Evolutionary conservation across 2,113 vertebrate genomes (phyloP).

Genomic region (Poecile atricapillus): DNA sequence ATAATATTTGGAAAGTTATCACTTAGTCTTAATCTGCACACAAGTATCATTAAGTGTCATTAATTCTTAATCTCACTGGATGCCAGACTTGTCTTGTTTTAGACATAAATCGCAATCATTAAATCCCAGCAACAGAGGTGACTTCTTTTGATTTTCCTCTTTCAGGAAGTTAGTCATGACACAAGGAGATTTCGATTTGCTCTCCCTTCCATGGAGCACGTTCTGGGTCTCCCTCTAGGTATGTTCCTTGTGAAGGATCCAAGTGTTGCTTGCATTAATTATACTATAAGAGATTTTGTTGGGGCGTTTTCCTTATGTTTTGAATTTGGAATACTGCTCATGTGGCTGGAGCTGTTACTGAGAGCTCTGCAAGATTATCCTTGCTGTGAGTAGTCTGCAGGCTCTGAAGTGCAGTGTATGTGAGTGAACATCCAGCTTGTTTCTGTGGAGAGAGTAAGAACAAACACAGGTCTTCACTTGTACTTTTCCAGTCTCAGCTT

Average conservation of each 20-base stretch:
- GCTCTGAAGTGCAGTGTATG: neutral
- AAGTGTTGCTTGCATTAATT: neutral
- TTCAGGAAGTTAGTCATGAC: constrained; percentile 89
- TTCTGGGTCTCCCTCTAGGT: constrained; percentile 93
- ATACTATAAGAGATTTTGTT: accelerated
- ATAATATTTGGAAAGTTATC: neutral
- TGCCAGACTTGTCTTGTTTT: neutral
- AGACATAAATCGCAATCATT: neutral
- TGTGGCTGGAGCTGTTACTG: neutral
- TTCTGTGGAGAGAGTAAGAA: neutral
- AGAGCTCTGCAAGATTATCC: neutral
- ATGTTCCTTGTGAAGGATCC: constrained; percentile 23
- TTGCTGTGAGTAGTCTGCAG: neutral
- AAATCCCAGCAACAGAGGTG: neutral
- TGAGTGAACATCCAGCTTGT: neutral
- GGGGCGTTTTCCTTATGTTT: neutral
- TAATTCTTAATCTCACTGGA: neutral
- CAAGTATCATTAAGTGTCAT: neutral
- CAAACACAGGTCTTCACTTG: neutral
- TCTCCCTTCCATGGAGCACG: constrained; percentile 80
- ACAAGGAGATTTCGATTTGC: constrained; percentile 93
- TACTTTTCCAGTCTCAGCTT: neutral
- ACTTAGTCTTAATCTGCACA: neutral
- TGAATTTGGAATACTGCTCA: neutral
- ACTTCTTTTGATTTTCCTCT: neutral